Percentiles rank a stretch among this genome's conserved stretches.
phyloP scores from a whole-genome alignment of 2,113 vertebrate genomes.

The Anolis sagrei region DNA sequence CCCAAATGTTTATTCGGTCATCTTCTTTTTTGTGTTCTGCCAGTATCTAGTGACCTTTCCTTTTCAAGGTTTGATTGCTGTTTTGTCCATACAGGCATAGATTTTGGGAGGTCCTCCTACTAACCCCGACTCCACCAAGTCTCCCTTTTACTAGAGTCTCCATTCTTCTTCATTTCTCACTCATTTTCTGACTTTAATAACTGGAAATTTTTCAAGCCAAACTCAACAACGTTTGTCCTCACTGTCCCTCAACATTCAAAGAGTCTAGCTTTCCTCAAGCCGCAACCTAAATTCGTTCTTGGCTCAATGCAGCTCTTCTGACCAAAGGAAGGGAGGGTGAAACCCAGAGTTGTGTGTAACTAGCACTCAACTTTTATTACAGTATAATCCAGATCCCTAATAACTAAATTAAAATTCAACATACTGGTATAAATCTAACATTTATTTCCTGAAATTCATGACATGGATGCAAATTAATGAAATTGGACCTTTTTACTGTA shows the following conservation, averaged over 20 bases:
- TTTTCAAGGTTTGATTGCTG: not conserved
- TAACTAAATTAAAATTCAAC: slow-evolving; percentile 21
- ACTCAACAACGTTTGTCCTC: slow-evolving; percentile 25
- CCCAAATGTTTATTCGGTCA: not conserved
- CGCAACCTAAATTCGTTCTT: slow-evolving; percentile 12
- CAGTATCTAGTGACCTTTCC: not conserved
- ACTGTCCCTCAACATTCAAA: slow-evolving; percentile 6
- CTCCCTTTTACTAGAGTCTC: not conserved
- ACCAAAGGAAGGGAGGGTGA: slow-evolving; percentile 11
- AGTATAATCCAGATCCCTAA: slow-evolving; percentile 14
- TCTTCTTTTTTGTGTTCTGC: not conserved
- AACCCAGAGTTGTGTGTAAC: not conserved
- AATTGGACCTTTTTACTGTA: slow-evolving; percentile 56
- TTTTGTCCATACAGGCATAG: not conserved
- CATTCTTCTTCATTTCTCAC: not conserved
- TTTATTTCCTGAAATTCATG: slow-evolving; percentile 29
- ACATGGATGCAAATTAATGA: slow-evolving; percentile 31
- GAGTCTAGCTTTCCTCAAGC: slow-evolving; percentile 10
- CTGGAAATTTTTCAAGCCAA: slow-evolving; percentile 20
- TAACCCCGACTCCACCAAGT: not conserved
- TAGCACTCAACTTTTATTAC: slow-evolving; percentile 16
- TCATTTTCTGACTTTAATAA: not conserved
- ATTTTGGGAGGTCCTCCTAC: not conserved
- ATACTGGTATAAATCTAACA: slow-evolving; percentile 34
- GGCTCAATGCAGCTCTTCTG: slow-evolving; percentile 1